A percentile compares a stretch with the other conserved stretches of the same genome.
Evolutionary conservation across 1,140 invertebrate genomes (phyloP).

Genomic region (Pseudomyrmex sp.): DNA sequence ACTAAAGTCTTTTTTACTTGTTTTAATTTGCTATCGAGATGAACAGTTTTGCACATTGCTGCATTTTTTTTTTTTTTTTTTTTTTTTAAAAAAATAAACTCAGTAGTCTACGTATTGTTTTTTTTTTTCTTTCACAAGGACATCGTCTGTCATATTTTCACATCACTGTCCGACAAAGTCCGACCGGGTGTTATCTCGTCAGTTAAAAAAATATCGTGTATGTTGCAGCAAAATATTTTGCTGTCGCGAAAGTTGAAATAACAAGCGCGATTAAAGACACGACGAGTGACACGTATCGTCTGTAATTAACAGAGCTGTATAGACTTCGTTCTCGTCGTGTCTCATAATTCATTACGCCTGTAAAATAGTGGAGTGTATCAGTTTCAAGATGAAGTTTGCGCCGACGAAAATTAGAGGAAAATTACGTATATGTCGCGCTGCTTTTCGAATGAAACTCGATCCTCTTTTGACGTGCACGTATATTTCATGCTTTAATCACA

Average conservation of each 20-base stretch:
- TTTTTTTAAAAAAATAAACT: background rate
- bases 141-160: background rate
- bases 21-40: background rate
- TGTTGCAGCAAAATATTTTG: conserved; percentile 28
- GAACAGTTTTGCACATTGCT: background rate
- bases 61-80: no score
- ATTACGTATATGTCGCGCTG: background rate
- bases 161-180: background rate
- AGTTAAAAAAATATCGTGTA: conserved; percentile 21
- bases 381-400: conserved; percentile 11
- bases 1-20: background rate
- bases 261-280: conserved; percentile 20
- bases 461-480: background rate
- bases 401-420: conserved; percentile 29
- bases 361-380: conserved; percentile 21
- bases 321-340: conserved; percentile 26
- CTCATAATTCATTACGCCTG: conserved; percentile 30
- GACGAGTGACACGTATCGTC: conserved; percentile 26
- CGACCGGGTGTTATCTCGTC: background rate
- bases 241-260: conserved; percentile 42
- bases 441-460: no score
- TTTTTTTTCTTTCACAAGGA: conserved; percentile 6
- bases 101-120: background rate
- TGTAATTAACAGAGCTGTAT: conserved; percentile 32
- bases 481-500: conserved; percentile 32